A percentile compares a stretch with the other conserved stretches of the same genome.
These are phyloP conservation scores for Entomyzon cyanotis DNA, from an alignment of 2,113 vertebrate genomes.

Conservation along the genomic window DNA sequence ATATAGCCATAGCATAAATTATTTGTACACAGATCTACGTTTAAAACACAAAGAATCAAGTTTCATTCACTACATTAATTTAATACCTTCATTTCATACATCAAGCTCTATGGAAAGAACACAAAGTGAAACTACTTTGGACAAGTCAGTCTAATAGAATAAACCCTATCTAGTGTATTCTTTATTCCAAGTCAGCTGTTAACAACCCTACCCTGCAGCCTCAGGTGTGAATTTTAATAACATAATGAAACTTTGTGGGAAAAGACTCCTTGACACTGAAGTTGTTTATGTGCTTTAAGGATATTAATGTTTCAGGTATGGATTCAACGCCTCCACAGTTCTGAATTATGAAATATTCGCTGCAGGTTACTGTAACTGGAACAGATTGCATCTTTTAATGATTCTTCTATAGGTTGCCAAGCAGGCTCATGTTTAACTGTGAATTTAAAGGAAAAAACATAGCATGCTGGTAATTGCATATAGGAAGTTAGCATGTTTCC, in stretches of 20 bases:
- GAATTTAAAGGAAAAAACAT: background rate
- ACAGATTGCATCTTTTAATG: slow-evolving; percentile 12
- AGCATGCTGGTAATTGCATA: background rate
- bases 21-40: background rate
- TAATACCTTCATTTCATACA: background rate
- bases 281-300: background rate
- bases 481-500: background rate
- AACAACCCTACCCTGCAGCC: background rate
- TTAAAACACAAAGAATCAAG: background rate
- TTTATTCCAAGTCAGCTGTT: background rate
- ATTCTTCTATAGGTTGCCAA: background rate
- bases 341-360: background rate
- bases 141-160: background rate
- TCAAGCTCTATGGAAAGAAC: background rate
- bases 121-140: background rate
- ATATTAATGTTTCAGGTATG: background rate
- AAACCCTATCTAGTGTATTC: background rate
- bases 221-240: slow-evolving; percentile 6
- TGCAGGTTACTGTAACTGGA: background rate
- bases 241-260: background rate
- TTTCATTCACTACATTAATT: background rate
- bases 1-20: background rate
- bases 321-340: background rate
- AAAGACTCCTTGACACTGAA: background rate
- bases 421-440: background rate